Percentiles rank a stretch among this genome's conserved stretches.
Evolutionary conservation across 2,888 invertebrate genomes (phyloP).

Genomic region (Drosophila infuscata): DNA sequence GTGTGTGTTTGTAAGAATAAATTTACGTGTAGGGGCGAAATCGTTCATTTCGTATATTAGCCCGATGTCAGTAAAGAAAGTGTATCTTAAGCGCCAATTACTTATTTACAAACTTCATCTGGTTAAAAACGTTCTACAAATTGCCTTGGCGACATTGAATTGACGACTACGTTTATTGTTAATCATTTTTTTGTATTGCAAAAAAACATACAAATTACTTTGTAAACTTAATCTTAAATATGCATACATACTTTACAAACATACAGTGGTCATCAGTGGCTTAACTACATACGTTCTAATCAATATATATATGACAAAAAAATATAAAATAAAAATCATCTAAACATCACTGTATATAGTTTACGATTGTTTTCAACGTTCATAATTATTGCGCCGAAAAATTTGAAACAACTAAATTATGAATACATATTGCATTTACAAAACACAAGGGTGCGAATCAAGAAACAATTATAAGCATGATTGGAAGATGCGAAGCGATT

Average conservation of each 20-base stretch:
- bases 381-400: slow-evolving; percentile 17
- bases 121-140: slow-evolving; percentile 67
- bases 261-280: slow-evolving; percentile 69
- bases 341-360: slow-evolving; percentile 47
- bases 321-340: slow-evolving; percentile 40
- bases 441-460: slow-evolving; percentile 54
- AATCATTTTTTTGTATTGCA: slow-evolving; percentile 62
- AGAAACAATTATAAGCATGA: slow-evolving; percentile 50
- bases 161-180: slow-evolving; percentile 68
- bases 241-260: slow-evolving; percentile 78
- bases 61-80: slow-evolving; percentile 37
- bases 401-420: slow-evolving; percentile 61
- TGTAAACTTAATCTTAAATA: slow-evolving; percentile 63
- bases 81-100: slow-evolving; percentile 64
- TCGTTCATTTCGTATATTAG: slow-evolving; percentile 36
- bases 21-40: slow-evolving; percentile 23
- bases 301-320: slow-evolving; percentile 51
- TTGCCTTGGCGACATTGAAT: slow-evolving; percentile 63
- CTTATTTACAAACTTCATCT: slow-evolving; percentile 64
- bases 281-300: slow-evolving; percentile 57
- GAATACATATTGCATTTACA: slow-evolving; percentile 80
- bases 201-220: slow-evolving; percentile 64
- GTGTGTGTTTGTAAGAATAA: slow-evolving; percentile 46
- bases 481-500: slow-evolving; percentile 61
- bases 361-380: slow-evolving; percentile 27